A percentile compares a stretch with the other conserved stretches of the same genome.
phyloP scores from a whole-genome alignment of 2,888 invertebrate genomes.

The Petrolisthes manimaculis region DNA sequence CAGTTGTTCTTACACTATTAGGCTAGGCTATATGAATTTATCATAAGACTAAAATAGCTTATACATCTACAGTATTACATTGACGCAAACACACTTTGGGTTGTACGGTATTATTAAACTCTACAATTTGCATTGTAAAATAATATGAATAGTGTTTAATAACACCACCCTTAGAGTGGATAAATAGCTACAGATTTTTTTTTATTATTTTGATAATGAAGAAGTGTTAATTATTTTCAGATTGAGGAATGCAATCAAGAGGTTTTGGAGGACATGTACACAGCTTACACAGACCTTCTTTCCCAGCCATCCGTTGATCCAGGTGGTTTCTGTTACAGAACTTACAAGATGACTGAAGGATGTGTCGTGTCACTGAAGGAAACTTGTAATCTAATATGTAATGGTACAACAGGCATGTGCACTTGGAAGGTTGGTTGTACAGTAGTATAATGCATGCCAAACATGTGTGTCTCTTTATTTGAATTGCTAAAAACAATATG shows the following conservation, averaged over 20 bases:
- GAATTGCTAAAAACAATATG: not conserved
- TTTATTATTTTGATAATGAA: no score
- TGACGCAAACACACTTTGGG: no score
- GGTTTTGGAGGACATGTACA: not conserved
- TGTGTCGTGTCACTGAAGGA: not conserved
- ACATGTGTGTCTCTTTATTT: not conserved
- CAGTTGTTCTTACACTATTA: no score
- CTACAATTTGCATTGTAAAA: no score
- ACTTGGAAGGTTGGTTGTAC: not conserved
- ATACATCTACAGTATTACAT: no score
- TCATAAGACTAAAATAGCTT: no score
- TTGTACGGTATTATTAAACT: no score
- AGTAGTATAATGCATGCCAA: not conserved
- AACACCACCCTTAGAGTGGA: no score
- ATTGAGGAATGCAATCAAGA: not conserved
- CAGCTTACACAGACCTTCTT: not conserved
- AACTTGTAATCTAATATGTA: not conserved
- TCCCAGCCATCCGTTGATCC: not conserved
- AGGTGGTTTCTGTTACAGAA: not conserved
- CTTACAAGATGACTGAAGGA: not conserved
- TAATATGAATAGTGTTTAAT: no score
- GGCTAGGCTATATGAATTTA: no score
- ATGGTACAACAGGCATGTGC: conserved; percentile 11
- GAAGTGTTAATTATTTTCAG: not conserved
- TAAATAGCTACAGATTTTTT: no score